Conservation (phyloP, 2,797 vertebrate species). For the Lophius americanus region DNA sequence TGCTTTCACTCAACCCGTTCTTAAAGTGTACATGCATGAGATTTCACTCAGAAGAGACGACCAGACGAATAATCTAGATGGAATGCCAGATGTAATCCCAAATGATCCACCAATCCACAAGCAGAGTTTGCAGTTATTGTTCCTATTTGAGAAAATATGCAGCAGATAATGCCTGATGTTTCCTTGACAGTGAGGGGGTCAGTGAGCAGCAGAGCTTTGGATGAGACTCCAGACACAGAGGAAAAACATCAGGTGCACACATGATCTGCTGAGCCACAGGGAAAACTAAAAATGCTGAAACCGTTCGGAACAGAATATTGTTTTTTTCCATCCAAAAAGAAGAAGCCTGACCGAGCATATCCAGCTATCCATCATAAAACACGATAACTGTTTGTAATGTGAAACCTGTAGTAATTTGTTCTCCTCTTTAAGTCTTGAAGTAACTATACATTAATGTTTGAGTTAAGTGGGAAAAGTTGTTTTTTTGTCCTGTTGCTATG, state of each 20-base stretch:
- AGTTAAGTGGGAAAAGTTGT: conserved; percentile 21
- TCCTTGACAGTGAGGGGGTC: conserved; percentile 51
- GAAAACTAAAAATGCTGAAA: conserved; percentile 48
- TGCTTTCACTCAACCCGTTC: conserved; percentile 54
- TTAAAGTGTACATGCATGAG: conserved; percentile 31
- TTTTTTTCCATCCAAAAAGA: conserved; percentile 44
- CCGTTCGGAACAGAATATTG: conserved; percentile 17
- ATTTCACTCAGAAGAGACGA: conserved; percentile 37
- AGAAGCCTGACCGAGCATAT: conserved; percentile 48
- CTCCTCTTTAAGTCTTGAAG: conserved; percentile 42
- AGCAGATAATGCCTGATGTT: conserved; percentile 46
- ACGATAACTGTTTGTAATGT: conserved; percentile 58
- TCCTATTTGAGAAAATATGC: conserved; percentile 64
- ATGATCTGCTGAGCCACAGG: conserved; percentile 18
- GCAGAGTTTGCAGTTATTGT: conserved; percentile 46
- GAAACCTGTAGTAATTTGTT: conserved; percentile 47
- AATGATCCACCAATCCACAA: not conserved
- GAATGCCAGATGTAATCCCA: conserved; percentile 47
- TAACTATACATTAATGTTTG: conserved; percentile 13
- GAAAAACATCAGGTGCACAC: conserved; percentile 56
- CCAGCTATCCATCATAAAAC: conserved; percentile 71
- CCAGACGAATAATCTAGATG: conserved; percentile 54
- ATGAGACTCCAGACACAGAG: conserved; percentile 28
- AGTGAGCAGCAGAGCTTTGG: conserved; percentile 43
- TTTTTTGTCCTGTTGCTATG: conserved; percentile 47